Evolutionary conservation across 2,888 invertebrate genomes (phyloP), one percentile per base, ranked within the genome.

Genomic region (Rhogogaster chlorosoma): DNA sequence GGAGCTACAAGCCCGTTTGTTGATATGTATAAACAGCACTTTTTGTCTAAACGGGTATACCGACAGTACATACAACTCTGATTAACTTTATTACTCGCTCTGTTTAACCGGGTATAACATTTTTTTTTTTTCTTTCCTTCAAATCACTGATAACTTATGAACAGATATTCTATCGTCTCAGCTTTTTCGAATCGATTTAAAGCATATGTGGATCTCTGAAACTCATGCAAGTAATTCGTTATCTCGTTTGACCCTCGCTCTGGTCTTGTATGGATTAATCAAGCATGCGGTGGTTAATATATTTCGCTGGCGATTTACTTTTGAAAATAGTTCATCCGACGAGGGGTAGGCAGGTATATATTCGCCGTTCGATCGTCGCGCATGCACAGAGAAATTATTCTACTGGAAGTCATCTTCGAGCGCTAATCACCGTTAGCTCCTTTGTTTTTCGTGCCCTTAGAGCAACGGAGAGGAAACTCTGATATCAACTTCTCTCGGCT

Each of bases 331-430:
- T 67, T 67, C 18, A 32, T 67, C 67, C 67, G 32, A 67, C 3
- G 67, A 42, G 26, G 9, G 22, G 71, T 22, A 73, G 26, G 38
- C 18, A 57, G 57, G 15, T 57, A 57, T 64, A 29, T 53, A 29
- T 26, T 1, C 38, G 15, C 15, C 32, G 61, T 80, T 57, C 57
- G 80, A 61, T 61, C 36, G 38, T 26, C n/a, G 53, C 53, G 53
- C n/a, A 7, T 53, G n/a, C 57, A 61, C 36, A 80, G n/a, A 57
- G 61, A 38, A 61, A 61, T 80, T 38, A 80, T n/a, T 29, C 61
- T 36, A 18, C 80, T 61, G 80, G 80, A 80, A 80, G 22, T 80
- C 80, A 38, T 80, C 80, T n/a, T 61, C 80, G 80, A 80, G 57
- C 61, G 32, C 80, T 80, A 80, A 80, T 80, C 80, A 80, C 80